These are phyloP conservation scores for Drosophila emarginata DNA, from an alignment of 2,888 invertebrate genomes.

Conservation along the genomic window DNA sequence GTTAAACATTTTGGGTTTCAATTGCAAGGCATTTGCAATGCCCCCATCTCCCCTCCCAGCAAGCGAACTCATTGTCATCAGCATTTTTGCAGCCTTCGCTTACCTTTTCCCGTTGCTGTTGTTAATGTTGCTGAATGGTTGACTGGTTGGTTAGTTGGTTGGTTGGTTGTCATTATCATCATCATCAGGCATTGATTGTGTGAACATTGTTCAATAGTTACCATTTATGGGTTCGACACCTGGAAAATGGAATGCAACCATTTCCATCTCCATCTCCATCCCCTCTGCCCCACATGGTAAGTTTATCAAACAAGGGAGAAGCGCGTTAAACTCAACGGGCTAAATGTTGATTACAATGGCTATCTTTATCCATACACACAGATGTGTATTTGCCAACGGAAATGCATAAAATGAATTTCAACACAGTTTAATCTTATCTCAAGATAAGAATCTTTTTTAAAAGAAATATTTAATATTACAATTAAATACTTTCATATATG, in stretches of 20 bases:
- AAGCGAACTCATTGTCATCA: not conserved
- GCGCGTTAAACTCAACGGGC: not conserved
- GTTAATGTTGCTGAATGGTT: constrained; percentile 15
- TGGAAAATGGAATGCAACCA: constrained; percentile 1
- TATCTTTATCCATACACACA: not conserved
- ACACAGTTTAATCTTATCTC: constrained; percentile 3
- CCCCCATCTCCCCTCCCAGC: not conserved
- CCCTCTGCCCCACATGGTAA: not conserved
- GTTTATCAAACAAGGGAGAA: not conserved
- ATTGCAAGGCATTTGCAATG: constrained; percentile 3
- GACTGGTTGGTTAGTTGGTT: too few relatives aligned
- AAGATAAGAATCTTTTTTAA: constrained; percentile 1
- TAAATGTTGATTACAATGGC: not conserved
- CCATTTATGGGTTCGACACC: constrained; percentile 38
- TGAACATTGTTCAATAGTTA: constrained; percentile 53
- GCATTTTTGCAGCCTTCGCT: not conserved
- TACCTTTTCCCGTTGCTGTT: not conserved
- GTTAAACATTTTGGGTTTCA: not conserved
- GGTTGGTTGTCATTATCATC: constrained; percentile 35
- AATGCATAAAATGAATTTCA: not conserved
- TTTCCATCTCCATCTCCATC: not conserved
- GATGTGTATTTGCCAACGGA: not conserved
- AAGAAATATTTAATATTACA: too few relatives aligned
- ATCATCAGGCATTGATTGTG: constrained; percentile 60
- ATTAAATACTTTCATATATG: not conserved